Conservation (phyloP, 2,113 vertebrate genomes). For the Hipposideros armiger region DNA sequence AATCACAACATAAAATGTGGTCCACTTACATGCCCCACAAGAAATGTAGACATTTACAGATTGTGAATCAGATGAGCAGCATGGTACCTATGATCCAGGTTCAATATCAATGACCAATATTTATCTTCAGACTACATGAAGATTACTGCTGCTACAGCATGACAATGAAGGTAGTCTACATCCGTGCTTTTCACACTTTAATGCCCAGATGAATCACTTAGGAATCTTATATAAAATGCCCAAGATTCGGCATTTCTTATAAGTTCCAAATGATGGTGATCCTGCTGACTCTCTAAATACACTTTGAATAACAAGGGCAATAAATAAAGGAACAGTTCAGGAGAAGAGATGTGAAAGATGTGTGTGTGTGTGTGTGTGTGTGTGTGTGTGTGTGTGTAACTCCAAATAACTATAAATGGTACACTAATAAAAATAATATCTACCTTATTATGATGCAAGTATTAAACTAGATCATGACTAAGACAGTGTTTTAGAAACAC, state of each 20-base stretch:
- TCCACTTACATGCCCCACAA: background rate
- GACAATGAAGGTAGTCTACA: background rate
- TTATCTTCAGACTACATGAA: background rate
- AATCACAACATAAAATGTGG: background rate
- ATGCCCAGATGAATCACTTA: background rate
- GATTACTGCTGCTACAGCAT: background rate
- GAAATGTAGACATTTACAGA: background rate
- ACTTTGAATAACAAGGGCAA: background rate
- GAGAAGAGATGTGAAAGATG: background rate
- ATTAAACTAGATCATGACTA: background rate
- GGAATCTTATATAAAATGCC: background rate
- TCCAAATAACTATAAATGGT: background rate
- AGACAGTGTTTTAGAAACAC: background rate
- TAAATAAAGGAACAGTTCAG: background rate
- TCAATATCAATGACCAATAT: background rate
- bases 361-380: background rate
- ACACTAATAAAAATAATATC: background rate
- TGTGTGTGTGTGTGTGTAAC: background rate
- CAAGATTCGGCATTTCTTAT: background rate
- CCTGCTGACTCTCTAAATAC: fast-evolving
- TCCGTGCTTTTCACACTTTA: background rate
- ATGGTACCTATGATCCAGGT: fast-evolving
- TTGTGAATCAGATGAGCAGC: background rate
- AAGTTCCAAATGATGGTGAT: background rate
- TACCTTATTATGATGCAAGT: background rate